These are phyloP conservation scores for Holocentrus rufus DNA, from an alignment of 2,797 vertebrate genomes.

Conservation along the genomic window DNA sequence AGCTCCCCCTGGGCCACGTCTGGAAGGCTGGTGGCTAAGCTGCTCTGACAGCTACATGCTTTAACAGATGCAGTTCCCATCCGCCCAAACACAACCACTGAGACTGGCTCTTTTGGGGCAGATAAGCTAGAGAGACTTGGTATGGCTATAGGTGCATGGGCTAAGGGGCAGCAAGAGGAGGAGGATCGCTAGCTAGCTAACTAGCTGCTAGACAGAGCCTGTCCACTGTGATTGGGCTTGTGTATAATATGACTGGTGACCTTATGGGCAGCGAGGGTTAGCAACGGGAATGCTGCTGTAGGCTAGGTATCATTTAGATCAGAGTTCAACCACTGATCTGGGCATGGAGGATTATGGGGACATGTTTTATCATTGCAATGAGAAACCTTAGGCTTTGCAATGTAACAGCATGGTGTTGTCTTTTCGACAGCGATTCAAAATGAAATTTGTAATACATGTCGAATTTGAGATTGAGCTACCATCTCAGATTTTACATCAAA, in stretches of 20 bases:
- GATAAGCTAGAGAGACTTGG: slow-evolving; percentile 56
- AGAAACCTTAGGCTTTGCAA: neutral
- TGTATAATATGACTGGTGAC: slow-evolving; percentile 36
- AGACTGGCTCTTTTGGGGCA: slow-evolving; percentile 67
- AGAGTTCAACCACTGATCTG: slow-evolving; percentile 23
- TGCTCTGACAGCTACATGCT: slow-evolving; percentile 80
- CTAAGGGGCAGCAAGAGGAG: slow-evolving; percentile 41
- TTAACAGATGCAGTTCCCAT: slow-evolving; percentile 75
- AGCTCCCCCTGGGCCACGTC: slow-evolving; percentile 73
- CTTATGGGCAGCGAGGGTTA: slow-evolving; percentile 16
- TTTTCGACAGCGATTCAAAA: too few species aligned
- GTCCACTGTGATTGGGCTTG: slow-evolving; percentile 46
- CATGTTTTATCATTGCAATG: neutral
- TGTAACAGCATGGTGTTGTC: too few species aligned
- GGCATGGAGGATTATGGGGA: neutral
- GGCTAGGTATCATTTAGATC: slow-evolving; percentile 21
- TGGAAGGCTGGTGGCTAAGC: slow-evolving; percentile 74
- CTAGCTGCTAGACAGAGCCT: slow-evolving; percentile 56
- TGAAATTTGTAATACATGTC: neutral
- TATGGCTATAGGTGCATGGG: slow-evolving; percentile 34
- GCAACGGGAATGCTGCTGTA: neutral
- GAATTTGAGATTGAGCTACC: neutral
- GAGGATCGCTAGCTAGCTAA: slow-evolving; percentile 38
- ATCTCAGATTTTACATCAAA: neutral
- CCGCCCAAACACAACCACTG: slow-evolving; percentile 26